Evolutionary conservation across 2,797 vertebrate species (phyloP), one percentile per base, ranked within the genome.

Genomic region (Anas flavirostris): DNA sequence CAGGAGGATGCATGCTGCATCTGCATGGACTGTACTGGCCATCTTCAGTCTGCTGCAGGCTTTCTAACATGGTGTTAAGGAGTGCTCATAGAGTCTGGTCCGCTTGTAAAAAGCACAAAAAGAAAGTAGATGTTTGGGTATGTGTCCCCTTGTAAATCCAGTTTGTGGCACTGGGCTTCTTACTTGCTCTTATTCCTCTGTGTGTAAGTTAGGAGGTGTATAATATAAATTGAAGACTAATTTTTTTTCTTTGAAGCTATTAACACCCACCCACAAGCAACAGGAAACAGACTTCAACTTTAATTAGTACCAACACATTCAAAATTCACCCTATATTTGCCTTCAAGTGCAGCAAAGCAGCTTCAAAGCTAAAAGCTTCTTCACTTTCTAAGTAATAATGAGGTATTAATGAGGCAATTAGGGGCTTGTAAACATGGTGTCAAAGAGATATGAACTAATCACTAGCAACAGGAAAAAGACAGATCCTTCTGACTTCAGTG

Each of bases 341-440:
- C 96, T 94, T 95, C 92, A 95, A 97, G 90, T 93, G 88, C 88
- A 79, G 93, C 91, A 60, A n/a, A 94, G 90, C 68, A 92, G 95
- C 97, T 98, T 98, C 98, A 98, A 98, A 98, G 98, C 95, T 95
- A 96, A 97, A 97, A 94, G 92, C 96, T 97, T 97, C 96, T 96
- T 97, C 97, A 96, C 94, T 95, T 97, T 97, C 96, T 97, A 91
- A 92, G 96, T 97, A 98, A 98, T 98, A 97, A 98, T 97, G 95
- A 97, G 97, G 97, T 97, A 98, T 98, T 98, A 98, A 98, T 98
- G 97, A 98, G 97, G 97, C 97, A 97, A 98, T 98, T 98, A 98
- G 97, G 97, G 96, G 95, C 95, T 97, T 98, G 97, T 96, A 97
- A 97, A 97, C 94, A 96, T 95, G 84, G 96, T 97, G 97, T 97